Base-by-base conservation (phyloP, 2,797 vertebrate genomes). In the Sebastiscus albofasciatus region DNA sequence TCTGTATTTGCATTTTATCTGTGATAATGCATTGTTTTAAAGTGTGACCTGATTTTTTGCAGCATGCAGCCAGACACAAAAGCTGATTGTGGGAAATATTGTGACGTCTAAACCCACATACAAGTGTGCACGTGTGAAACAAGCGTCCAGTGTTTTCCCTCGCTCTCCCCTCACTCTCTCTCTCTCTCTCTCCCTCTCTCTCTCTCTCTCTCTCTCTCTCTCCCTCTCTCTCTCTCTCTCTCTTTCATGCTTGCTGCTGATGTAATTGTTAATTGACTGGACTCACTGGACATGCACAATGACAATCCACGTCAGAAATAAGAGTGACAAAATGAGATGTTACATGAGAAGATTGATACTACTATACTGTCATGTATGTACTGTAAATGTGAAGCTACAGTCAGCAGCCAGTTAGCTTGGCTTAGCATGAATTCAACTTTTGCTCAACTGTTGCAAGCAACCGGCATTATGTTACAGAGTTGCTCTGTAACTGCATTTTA, bases 121-220 rank as follows among this genome's bases (percentile, higher is more conserved):
- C 72, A 80, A 70, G 66, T 61, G 59, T 71, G 60, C 81, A 89
- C 70, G 67, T 75, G 84, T 87, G 81, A 90, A 92, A 93, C 93
- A 93, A 92, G 72, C 27, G 3, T 8, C 75, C 81, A 89, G 80
- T 92, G 90, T 92, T 80, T 86, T 79, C 76, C 66, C 62, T 80
- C 16, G 8, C 73, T 58, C 80, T 29, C 12, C 75, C 75, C 79
- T 75, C 58, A 46, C 42, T 18, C 66, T 79, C 77, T 81, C 64
- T 64, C n/a, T 16, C 2, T 72, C 62, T 18, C 59, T 34, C 70
- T 7, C 72, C 49, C 52, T 26, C 69, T 26, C 58, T 29, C 29
- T 29, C 29, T 29, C 29, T 29, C 29, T 29, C 29, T 29, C 29
- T 29, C 5, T 29, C 29, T 29, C 29, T 42, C 4, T 39, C 31